Evolutionary conservation across 2,888 invertebrate species (phyloP).

Genomic region (Nomada ruficornis): DNA sequence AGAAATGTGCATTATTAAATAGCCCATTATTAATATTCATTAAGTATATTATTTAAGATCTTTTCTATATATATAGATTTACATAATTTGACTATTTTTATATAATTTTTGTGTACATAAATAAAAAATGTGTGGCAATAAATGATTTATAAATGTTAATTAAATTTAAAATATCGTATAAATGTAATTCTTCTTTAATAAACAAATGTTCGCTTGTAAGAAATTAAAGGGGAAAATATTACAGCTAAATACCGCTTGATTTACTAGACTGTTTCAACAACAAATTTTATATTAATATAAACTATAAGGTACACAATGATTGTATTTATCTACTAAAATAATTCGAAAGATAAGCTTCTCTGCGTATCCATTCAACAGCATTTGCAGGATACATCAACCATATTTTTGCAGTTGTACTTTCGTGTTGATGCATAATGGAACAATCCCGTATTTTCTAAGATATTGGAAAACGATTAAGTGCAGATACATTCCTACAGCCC

Average conservation of each 20-base stretch:
- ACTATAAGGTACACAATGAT: background rate
- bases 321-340: conserved; percentile 73
- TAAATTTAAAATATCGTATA: conserved; percentile 55
- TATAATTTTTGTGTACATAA: conserved; percentile 78
- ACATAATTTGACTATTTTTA: conserved; percentile 76
- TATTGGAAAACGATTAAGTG: background rate
- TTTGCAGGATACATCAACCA: conserved; percentile 76
- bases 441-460: conserved; percentile 80
- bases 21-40: conserved; percentile 43
- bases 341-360: conserved; percentile 77
- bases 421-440: conserved; percentile 79
- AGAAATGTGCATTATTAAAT: conserved; percentile 34
- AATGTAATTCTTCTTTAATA: conserved; percentile 28
- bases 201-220: conserved; percentile 15
- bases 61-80: conserved; percentile 61
- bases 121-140: conserved; percentile 61
- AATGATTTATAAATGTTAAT: conserved; percentile 70
- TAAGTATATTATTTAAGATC: conserved; percentile 67
- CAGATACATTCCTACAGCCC: background rate
- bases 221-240: conserved; percentile 24
- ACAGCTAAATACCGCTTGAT: conserved; percentile 1
- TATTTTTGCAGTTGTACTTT: conserved; percentile 78
- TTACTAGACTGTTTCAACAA: background rate
- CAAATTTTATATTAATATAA: background rate
- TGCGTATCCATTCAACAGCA: conserved; percentile 74